phyloP scores from a whole-genome alignment of 2,888 invertebrate genomes.

The Adelphocoris suturalis region DNA sequence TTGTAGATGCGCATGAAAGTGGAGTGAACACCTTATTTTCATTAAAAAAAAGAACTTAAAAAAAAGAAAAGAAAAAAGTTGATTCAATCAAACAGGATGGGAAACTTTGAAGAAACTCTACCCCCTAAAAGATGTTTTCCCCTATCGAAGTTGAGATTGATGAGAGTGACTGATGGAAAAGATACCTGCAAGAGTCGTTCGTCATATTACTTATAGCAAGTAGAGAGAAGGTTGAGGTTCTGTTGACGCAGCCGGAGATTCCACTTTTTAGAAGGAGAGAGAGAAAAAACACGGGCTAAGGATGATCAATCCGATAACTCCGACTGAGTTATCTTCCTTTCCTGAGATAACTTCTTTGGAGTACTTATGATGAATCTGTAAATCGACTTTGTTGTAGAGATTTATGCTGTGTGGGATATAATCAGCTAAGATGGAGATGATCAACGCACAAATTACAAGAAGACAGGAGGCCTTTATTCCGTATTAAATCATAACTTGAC shows the following conservation, averaged over 20 bases:
- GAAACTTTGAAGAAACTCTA: constrained; percentile 28
- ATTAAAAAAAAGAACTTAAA: neutral
- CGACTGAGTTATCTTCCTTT: constrained; percentile 14
- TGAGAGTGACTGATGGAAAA: constrained; percentile 37
- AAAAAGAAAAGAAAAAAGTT: neutral
- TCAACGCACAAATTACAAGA: no score
- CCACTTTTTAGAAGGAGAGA: neutral
- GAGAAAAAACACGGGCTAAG: constrained; percentile 16
- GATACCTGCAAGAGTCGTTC: constrained; percentile 47
- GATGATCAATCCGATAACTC: constrained; percentile 24
- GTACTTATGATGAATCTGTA: neutral
- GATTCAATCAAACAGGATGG: constrained; percentile 18
- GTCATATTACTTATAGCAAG: constrained; percentile 26
- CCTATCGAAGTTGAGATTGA: constrained; percentile 47
- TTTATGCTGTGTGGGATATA: no score
- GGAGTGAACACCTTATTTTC: no score
- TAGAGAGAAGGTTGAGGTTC: constrained; percentile 12
- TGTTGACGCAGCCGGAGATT: constrained; percentile 38
- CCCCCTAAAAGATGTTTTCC: constrained; percentile 48
- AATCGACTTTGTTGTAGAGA: neutral
- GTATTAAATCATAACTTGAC: no score
- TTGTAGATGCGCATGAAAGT: no score
- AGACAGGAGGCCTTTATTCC: no score
- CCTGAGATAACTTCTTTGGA: neutral
- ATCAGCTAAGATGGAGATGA: no score